Base-by-base conservation (phyloP, 2,113 vertebrate species). In the Strigops habroptila region DNA sequence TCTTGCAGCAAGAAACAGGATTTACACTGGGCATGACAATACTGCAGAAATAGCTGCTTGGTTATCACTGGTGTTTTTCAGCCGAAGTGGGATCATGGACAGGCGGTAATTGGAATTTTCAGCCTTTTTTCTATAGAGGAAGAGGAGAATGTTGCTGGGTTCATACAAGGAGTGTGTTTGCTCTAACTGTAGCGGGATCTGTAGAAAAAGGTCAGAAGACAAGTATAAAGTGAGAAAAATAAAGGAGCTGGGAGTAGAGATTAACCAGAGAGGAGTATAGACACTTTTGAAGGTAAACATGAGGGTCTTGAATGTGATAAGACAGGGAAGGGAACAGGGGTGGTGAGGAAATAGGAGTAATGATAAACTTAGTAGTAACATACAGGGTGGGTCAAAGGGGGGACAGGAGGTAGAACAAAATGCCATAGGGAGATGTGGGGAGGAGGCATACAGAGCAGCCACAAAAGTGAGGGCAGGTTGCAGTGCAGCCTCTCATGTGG, bases 191-290 rank as follows among this genome's bases (percentile, higher is more conserved):
- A 69, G 57, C 4, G 0, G 49, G n/a, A 55, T 90, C 52, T 77
- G 35, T 51, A 86, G 88, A 49, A 86, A 86, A 92, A 94, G 41
- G 46, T 91, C 80, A 75, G 88, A 51, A 91, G 88, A 55, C 8
- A 91, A 41, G 90, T 2, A 62, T 83, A 69, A 92, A 63, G 93
- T 71, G 74, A 89, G 60, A 88, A 94, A 84, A 95, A 95, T 77
- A 96, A 96, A 95, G 59, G 59, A 67, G 60, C 44, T 87, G 59
- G 70, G 60, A 92, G 71, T 28, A 89, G 87, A 82, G 88, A 95
- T 94, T 88, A 69, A 95, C 78, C 84, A 95, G 93, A 95, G 92
- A 95, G 91, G 78, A 88, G 83, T 59, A 80, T 74, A 95, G 84
- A 82, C 11, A 51, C 79, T 78, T 97, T 53, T 88, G 63, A 88